phyloP scores from a whole-genome alignment of 2,888 invertebrate species.

The Polymixis flavicincta region DNA sequence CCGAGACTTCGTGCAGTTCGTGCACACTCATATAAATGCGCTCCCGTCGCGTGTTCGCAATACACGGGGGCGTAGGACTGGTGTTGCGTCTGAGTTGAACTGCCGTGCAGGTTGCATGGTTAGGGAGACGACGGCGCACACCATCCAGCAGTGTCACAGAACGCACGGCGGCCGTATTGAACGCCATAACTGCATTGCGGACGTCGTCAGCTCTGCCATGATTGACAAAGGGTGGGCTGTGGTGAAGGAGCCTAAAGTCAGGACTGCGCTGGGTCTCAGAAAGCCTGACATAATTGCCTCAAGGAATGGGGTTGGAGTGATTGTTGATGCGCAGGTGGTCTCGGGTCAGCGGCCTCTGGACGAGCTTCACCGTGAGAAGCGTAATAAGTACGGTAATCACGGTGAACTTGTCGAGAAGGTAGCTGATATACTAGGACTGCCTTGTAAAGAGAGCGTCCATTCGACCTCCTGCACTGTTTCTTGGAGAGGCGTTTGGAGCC shows the following conservation, averaged over 20 bases:
- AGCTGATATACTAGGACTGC: not conserved
- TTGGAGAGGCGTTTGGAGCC: not conserved
- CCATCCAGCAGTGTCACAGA: no score
- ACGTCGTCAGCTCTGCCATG: no score
- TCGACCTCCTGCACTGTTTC: not conserved
- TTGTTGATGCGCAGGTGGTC: constrained; percentile 75
- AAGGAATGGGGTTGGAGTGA: constrained; percentile 58
- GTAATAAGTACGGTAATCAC: no score
- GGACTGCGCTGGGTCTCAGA: no score
- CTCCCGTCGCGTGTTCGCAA: constrained; percentile 48
- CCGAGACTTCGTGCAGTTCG: constrained; percentile 49
- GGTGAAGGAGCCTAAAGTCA: no score
- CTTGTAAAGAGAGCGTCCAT: not conserved
- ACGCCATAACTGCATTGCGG: no score
- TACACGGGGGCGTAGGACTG: not conserved
- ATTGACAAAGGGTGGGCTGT: no score
- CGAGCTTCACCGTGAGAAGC: constrained; percentile 54
- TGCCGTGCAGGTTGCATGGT: constrained; percentile 72
- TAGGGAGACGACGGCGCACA: constrained; percentile 70
- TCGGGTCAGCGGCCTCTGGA: constrained; percentile 67
- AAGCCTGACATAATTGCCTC: no score
- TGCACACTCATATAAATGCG: constrained; percentile 42
- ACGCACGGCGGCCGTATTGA: no score
- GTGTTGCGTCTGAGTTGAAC: constrained; percentile 54
- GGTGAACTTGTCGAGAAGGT: not conserved